Evolutionary conservation across 2,113 vertebrate genomes (phyloP).

Genomic region (Panthera uncia): DNA sequence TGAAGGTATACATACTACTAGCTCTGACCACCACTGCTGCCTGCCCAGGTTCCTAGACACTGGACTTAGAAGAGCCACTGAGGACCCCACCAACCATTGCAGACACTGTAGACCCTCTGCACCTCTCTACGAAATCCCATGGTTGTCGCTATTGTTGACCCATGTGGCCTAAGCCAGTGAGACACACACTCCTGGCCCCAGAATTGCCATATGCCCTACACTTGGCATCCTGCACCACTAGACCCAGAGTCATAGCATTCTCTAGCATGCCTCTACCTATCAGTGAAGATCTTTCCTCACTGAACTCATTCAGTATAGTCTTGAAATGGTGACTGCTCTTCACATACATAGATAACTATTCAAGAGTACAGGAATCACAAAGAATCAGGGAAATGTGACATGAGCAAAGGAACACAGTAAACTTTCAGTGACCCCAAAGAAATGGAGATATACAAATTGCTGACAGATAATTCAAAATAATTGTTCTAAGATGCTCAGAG

Average conservation of each 20-base stretch:
- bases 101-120: not conserved
- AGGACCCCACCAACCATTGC: not conserved
- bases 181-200: not conserved
- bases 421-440: not conserved
- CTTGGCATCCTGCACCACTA: not conserved
- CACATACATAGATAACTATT: not conserved
- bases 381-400: not conserved
- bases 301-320: not conserved
- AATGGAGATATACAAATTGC: not conserved
- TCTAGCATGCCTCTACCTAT: not conserved
- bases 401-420: not conserved
- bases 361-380: not conserved
- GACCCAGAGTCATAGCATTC: not conserved
- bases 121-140: not conserved
- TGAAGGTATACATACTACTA: not conserved
- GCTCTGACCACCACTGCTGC: not conserved
- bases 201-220: not conserved
- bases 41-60: not conserved
- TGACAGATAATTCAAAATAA: not conserved
- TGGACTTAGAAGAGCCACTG: not conserved
- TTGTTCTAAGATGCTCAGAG: not conserved
- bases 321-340: not conserved
- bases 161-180: not conserved
- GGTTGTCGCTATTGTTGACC: not conserved
- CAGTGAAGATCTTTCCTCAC: not conserved